phyloP scores from a whole-genome alignment of 2,797 vertebrate genomes.

The Cichlasoma orientale region DNA sequence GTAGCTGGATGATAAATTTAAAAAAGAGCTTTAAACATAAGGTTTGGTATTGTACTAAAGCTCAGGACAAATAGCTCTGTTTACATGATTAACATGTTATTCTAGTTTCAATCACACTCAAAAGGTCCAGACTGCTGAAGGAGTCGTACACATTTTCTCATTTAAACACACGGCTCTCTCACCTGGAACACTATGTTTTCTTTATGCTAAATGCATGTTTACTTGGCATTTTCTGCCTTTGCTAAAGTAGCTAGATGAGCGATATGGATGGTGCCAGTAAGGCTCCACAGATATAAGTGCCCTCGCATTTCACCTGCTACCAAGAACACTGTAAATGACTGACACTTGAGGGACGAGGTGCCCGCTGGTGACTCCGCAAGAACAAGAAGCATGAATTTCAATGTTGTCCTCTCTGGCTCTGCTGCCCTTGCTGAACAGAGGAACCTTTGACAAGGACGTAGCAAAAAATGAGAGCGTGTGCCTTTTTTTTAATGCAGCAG shows the following conservation, averaged over 20 bases:
- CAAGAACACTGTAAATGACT: constrained; percentile 55
- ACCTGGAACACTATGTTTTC: background rate
- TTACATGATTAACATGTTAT: background rate
- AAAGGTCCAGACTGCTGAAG: background rate
- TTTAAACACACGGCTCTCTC: background rate
- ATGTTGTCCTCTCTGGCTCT: constrained; percentile 50
- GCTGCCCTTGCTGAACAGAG: constrained; percentile 54
- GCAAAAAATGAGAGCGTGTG: constrained; percentile 13
- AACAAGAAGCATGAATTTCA: constrained; percentile 59
- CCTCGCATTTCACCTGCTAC: constrained; percentile 59
- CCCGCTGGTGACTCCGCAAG: constrained; percentile 39
- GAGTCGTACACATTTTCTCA: background rate
- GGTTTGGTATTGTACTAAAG: too few species aligned
- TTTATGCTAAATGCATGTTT: background rate
- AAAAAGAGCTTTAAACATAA: too few species aligned
- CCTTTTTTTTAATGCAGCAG: constrained; percentile 47
- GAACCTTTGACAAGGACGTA: constrained; percentile 49
- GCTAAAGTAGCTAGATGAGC: background rate
- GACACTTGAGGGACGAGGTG: constrained; percentile 59
- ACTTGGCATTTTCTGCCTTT: background rate
- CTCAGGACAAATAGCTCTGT: background rate
- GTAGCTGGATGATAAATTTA: too few species aligned
- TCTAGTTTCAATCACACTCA: background rate
- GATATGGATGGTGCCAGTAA: background rate
- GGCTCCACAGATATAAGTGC: constrained; percentile 24